Evolutionary conservation across 2,888 invertebrate species (phyloP).

Genomic region (Brachyopa scutellaris): DNA sequence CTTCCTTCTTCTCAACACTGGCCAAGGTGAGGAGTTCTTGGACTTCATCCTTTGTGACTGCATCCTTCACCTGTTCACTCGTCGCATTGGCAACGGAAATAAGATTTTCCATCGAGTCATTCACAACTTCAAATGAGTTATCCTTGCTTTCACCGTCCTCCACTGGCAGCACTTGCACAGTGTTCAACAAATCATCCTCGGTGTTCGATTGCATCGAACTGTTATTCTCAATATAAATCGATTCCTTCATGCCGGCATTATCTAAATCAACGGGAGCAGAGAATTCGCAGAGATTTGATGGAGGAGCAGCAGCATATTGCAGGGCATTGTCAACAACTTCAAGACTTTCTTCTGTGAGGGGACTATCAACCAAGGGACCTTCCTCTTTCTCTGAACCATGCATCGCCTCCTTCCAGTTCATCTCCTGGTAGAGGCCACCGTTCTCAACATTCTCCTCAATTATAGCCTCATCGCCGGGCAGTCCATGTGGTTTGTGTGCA

Average conservation of each 20-base stretch:
- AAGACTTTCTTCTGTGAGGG: slow-evolving; percentile 49
- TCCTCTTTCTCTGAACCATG: slow-evolving; percentile 75
- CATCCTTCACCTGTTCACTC: slow-evolving; percentile 6
- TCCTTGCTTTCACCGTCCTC: slow-evolving; percentile 73
- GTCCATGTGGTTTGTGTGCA: slow-evolving; percentile 79
- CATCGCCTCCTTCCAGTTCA: slow-evolving; percentile 76
- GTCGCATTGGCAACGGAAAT: background rate
- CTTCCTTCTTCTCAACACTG: slow-evolving; percentile 24
- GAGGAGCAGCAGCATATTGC: slow-evolving; percentile 15
- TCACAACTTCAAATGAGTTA: slow-evolving; percentile 61
- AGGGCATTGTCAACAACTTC: slow-evolving; percentile 40
- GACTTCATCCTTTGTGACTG: slow-evolving; percentile 39
- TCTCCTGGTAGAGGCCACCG: slow-evolving; percentile 69
- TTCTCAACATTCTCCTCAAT: slow-evolving; percentile 62
- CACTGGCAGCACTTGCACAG: slow-evolving; percentile 79
- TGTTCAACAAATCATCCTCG: slow-evolving; percentile 77
- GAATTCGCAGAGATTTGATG: slow-evolving; percentile 40
- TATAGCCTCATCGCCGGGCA: slow-evolving; percentile 75
- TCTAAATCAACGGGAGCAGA: slow-evolving; percentile 60
- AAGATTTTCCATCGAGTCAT: background rate
- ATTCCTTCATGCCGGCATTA: slow-evolving; percentile 77
- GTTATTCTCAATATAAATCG: slow-evolving; percentile 76
- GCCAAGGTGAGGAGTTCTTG: slow-evolving; percentile 44
- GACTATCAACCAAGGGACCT: slow-evolving; percentile 60
- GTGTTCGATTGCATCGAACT: slow-evolving; percentile 21